A percentile compares a stretch with the other conserved stretches of the same genome.
phyloP scores from a whole-genome alignment of 2,888 invertebrate genomes.

The Acleris cristana region DNA sequence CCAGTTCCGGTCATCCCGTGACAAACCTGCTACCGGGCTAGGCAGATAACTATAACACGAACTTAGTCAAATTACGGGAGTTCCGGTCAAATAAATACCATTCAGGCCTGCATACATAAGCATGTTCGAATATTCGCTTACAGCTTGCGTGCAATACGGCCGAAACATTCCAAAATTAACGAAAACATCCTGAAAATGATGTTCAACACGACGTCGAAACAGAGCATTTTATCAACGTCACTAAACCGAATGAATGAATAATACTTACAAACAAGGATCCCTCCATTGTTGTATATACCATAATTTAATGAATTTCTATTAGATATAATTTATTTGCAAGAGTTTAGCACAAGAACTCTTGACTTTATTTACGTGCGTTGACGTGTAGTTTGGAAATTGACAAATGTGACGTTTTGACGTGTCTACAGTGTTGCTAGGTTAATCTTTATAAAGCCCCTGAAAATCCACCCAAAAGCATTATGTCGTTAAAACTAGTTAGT shows the following conservation, averaged over 20 bases:
- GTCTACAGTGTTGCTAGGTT: not conserved
- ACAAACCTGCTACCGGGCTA: too few relatives aligned
- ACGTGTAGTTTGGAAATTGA: slow-evolving; percentile 37
- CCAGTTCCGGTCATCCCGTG: too few relatives aligned
- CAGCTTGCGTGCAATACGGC: too few relatives aligned
- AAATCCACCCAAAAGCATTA: not conserved
- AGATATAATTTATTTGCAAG: not conserved
- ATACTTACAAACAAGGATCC: slow-evolving; percentile 73
- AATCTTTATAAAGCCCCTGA: not conserved
- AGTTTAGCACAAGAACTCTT: not conserved
- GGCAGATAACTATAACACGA: too few relatives aligned
- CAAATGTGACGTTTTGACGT: slow-evolving; percentile 9
- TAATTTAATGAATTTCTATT: slow-evolving; percentile 44
- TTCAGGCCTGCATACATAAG: too few relatives aligned
- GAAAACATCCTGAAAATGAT: not conserved
- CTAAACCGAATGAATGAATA: not conserved
- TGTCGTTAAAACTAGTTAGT: not conserved
- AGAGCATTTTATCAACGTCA: not conserved
- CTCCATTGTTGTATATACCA: slow-evolving; percentile 74
- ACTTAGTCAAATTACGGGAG: too few relatives aligned
- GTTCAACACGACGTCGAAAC: not conserved
- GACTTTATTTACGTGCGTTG: slow-evolving; percentile 33
- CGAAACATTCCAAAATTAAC: too few relatives aligned
- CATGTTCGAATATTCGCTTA: too few relatives aligned
- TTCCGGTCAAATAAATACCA: too few relatives aligned